Evolutionary conservation across 2,888 invertebrate species (phyloP), one percentile per base, ranked within the genome.

Genomic region (Sarcophaga carnaria): DNA sequence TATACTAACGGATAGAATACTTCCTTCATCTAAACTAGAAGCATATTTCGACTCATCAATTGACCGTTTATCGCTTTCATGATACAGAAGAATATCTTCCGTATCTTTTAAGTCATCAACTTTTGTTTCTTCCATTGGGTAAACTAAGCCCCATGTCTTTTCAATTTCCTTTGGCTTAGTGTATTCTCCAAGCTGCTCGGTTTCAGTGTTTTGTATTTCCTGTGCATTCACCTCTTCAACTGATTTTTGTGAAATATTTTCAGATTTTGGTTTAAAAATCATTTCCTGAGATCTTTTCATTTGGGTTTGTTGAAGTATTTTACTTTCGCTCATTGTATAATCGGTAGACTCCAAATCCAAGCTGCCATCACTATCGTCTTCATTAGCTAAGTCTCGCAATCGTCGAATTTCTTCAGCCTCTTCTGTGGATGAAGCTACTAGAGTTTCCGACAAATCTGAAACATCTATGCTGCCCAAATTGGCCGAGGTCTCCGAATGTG

Each of bases 201-300:
- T 63, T 69, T 90, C 89, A 4, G 79, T 37, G 12, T n/a, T 14
- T 11, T 79, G 94, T 37, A 37, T 37, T 92, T n/a, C 93, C 92
- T 86, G 66, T 0, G 6, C 92, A 90, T 25, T 93, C 90, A 88
- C 93, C 92, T 94, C 94, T 27, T 89, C 90, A 2, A 78, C 20
- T 22, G 79, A 10, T 27, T n/a, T 74, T 11, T 4, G n/a, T 0
- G 83, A 86, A 4, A 77, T 20, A 90, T 89, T 93, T 92, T 94
- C 94, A 5, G 94, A 93, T 87, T 95, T 95, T 4, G 97, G 96
- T 89, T 95, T 96, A 92, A 98, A 98, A 85, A 97, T 96, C 97
- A 98, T 98, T 94, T 98, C 98, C 89, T 97, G 96, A 0, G 97
- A 98, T 85, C 98, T 94, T 92, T 97, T 98, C 97, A 98, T 97